phyloP scores from a whole-genome alignment of 2,888 invertebrate species.

The Rhodophaea formosa region DNA sequence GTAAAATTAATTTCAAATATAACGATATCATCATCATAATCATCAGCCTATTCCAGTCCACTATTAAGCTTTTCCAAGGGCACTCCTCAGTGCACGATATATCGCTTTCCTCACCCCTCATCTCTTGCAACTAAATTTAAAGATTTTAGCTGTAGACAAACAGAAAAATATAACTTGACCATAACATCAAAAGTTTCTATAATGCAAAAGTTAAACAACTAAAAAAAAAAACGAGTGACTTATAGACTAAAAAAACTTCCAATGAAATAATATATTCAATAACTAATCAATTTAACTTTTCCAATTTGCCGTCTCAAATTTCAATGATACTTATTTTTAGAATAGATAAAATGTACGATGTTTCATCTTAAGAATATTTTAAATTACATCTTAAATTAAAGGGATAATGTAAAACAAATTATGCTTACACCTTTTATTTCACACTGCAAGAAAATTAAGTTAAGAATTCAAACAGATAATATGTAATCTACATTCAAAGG shows the following conservation, averaged over 20 bases:
- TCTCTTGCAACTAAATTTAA: no score
- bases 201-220: no score
- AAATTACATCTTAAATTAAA: background rate
- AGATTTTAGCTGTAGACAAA: no score
- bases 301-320: background rate
- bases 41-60: no score
- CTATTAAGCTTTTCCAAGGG: no score
- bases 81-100: no score
- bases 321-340: background rate
- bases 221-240: background rate
- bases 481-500: background rate
- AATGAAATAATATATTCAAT: background rate
- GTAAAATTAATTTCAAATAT: no score
- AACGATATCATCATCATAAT: no score
- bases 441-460: background rate
- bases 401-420: background rate
- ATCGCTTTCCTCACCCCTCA: no score
- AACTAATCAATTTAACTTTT: background rate
- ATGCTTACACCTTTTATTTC: background rate
- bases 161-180: no score
- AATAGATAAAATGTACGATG: background rate
- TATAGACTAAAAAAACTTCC: background rate
- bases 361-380: background rate
- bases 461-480: background rate
- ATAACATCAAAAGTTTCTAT: no score